Evolutionary conservation across 2,113 vertebrate genomes (phyloP), one percentile per base, ranked within the genome.

Genomic region (Sigmodon hispidus): DNA sequence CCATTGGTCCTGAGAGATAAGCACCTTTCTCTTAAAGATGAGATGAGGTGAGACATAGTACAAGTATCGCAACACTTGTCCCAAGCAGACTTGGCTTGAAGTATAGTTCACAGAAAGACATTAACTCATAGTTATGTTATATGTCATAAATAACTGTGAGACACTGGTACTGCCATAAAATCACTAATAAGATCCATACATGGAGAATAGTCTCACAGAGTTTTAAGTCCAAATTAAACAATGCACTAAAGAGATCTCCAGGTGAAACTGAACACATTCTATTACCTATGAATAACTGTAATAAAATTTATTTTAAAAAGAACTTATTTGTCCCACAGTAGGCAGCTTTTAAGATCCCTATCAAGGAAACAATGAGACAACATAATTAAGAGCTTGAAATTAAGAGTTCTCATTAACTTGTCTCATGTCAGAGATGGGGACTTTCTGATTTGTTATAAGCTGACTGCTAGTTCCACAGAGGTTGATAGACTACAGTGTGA

Each of bases 191-290:
- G 90, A 43, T 83, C 10, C 29, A 63, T 83, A 92, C 67, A n/a
- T 92, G 2, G 17, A 94, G 13, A 85, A 61, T 57, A 3, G 45
- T 91, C 31, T 87, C 19, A 69, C 88, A 88, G 67, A 50, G 11
- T 87, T 81, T 96, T 61, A 52, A 76, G 94, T 43, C 6, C 4
- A 86, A 21, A 79, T 88, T 81, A 90, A 92, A 87, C 76, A 86
- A 63, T 92, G 90, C 24, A 95, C 50, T 59, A 69, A 91, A 87
- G 80, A 65, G 59, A 31, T 21, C 26, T n/a, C 5, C 55, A 73
- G 45, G 34, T 92, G 36, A 95, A 94, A 87, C 65, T 8, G 22
- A 89, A 84, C 52, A 48, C 3, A 63, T 61, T 80, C 21, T 93
- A 17, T 59, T 85, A 89, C 22, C 29, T 63, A 26, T 15, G 52